phyloP scores from a whole-genome alignment of 2,888 invertebrate species.

The Nymphalis urticae region DNA sequence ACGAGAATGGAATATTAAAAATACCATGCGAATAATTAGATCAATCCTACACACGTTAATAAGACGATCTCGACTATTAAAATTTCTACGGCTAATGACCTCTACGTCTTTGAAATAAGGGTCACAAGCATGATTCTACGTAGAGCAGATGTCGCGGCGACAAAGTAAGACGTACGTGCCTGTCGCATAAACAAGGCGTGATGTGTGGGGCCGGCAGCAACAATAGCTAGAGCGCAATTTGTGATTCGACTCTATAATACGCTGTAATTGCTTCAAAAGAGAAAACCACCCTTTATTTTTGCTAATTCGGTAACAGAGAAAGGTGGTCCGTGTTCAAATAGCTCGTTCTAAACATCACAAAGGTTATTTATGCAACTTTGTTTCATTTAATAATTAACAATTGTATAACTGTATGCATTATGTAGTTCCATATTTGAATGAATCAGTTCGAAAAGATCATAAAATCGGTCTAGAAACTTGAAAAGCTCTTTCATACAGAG shows the following conservation, averaged over 20 bases:
- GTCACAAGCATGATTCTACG: constrained; percentile 8
- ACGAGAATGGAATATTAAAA: background rate
- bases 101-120: constrained; percentile 47
- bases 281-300: constrained; percentile 50
- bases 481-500: constrained; percentile 25
- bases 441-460: background rate
- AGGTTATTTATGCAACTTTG: constrained; percentile 40
- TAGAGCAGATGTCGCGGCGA: constrained; percentile 70
- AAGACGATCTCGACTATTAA: constrained; percentile 19
- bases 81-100: constrained; percentile 39
- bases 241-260: constrained; percentile 74
- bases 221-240: constrained; percentile 71
- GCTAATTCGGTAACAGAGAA: constrained; percentile 52
- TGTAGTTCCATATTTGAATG: constrained; percentile 5
- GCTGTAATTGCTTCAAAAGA: constrained; percentile 57
- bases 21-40: background rate
- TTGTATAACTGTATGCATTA: background rate
- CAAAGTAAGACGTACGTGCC: constrained; percentile 79
- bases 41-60: constrained; percentile 11
- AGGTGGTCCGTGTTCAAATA: constrained; percentile 48
- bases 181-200: constrained; percentile 72
- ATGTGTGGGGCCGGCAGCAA: constrained; percentile 76
- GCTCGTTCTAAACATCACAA: constrained; percentile 42
- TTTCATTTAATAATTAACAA: constrained; percentile 28
- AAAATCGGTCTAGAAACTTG: constrained; percentile 18